Conservation (phyloP, 1,140 invertebrate genomes). For the Drosophila lacertosa region DNA sequence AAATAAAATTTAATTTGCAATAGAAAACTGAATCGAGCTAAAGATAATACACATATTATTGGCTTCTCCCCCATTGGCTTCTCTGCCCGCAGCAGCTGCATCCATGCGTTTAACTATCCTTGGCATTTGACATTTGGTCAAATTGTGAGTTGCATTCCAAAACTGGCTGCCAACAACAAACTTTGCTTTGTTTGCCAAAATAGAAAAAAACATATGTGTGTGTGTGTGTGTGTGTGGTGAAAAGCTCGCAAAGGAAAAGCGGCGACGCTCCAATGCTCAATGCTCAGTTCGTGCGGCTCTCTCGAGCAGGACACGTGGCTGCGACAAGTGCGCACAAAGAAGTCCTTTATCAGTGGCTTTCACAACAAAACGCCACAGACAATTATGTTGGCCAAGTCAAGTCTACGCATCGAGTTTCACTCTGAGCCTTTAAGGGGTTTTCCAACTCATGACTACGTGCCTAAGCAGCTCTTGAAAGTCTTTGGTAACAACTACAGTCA, state of each 20-base stretch:
- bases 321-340: slow-evolving; percentile 19
- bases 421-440: slow-evolving; percentile 26
- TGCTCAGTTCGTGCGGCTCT: slow-evolving; percentile 13
- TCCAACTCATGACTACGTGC: slow-evolving; percentile 33
- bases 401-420: neutral
- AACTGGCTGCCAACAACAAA: slow-evolving; percentile 33
- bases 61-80: neutral
- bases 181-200: slow-evolving; percentile 10
- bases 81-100: slow-evolving; percentile 13
- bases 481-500: neutral
- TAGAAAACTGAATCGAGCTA: neutral
- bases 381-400: slow-evolving; percentile 27
- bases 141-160: slow-evolving; percentile 22
- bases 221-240: too few species aligned
- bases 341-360: slow-evolving; percentile 73
- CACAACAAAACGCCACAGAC: slow-evolving; percentile 34
- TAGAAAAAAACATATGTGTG: too few species aligned
- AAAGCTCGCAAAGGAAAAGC: slow-evolving; percentile 54
- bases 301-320: slow-evolving; percentile 59
- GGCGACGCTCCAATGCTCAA: slow-evolving; percentile 2
- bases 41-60: neutral
- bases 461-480: slow-evolving; percentile 5
- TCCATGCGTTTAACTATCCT: slow-evolving; percentile 35
- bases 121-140: slow-evolving; percentile 73
- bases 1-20: neutral